These are phyloP conservation scores for Drosophila kambysellisi DNA, from an alignment of 2,888 invertebrate genomes.

Conservation along the genomic window DNA sequence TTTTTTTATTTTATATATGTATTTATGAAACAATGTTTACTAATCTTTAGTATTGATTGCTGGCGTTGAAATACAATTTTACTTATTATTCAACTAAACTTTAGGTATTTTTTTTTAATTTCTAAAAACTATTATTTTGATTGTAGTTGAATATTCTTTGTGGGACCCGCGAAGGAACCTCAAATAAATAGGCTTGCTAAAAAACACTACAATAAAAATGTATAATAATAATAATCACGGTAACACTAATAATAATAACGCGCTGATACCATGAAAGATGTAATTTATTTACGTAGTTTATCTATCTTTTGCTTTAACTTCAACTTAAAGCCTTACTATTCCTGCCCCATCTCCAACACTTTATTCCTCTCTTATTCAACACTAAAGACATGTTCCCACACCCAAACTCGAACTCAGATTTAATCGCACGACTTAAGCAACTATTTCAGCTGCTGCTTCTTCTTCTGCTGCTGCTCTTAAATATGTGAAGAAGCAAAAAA, in stretches of 20 bases:
- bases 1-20: no score
- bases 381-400: not conserved
- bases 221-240: no score
- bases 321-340: not conserved
- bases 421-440: slow-evolving; percentile 18
- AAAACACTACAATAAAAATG: no score
- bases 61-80: no score
- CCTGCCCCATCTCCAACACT: not conserved
- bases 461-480: slow-evolving; percentile 3
- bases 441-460: slow-evolving; percentile 1
- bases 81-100: no score
- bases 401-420: not conserved
- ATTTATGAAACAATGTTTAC: no score
- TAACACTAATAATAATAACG: no score
- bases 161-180: no score
- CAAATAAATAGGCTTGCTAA: not conserved
- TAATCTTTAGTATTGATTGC: no score
- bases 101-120: no score
- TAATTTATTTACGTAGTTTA: not conserved
- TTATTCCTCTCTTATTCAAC: not conserved
- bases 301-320: not conserved
- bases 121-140: no score
- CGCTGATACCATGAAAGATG: not conserved
- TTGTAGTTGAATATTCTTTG: no score
- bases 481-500: slow-evolving; percentile 8